phyloP scores from a whole-genome alignment of 2,797 vertebrate species.

The Pterois miles region DNA sequence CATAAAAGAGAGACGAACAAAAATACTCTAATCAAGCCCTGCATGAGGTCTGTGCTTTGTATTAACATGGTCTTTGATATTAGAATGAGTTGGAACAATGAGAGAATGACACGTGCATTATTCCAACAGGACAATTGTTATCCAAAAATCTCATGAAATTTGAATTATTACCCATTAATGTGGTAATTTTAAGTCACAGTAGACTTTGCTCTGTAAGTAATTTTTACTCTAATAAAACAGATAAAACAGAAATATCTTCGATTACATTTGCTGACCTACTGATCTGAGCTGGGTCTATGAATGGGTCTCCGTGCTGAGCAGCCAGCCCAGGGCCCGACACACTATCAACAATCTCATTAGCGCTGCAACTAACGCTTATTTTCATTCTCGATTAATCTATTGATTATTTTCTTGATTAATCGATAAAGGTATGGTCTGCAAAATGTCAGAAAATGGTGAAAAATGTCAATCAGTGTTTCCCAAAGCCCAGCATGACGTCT shows the following conservation, averaged over 20 bases:
- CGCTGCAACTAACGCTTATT: too few species aligned
- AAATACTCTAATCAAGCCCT: slow-evolving; percentile 40
- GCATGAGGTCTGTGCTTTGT: slow-evolving; percentile 32
- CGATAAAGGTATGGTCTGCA: too few species aligned
- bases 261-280: slow-evolving; percentile 9
- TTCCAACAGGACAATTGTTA: neutral
- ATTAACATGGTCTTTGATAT: slow-evolving; percentile 49
- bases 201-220: neutral
- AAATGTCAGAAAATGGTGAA: too few species aligned
- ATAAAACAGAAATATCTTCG: neutral
- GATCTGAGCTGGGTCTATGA: neutral
- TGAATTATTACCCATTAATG: neutral
- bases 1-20: slow-evolving; percentile 38
- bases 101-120: slow-evolving; percentile 7
- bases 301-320: slow-evolving; percentile 4
- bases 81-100: slow-evolving; percentile 25
- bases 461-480: too few species aligned
- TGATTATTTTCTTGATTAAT: too few species aligned
- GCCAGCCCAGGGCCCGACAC: neutral
- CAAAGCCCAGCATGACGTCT: too few species aligned
- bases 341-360: neutral
- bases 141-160: slow-evolving; percentile 3
- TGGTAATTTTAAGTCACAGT: neutral
- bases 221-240: neutral
- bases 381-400: too few species aligned